These are phyloP conservation scores for Hipparchia semele DNA, from an alignment of 2,888 invertebrate species.

Conservation along the genomic window DNA sequence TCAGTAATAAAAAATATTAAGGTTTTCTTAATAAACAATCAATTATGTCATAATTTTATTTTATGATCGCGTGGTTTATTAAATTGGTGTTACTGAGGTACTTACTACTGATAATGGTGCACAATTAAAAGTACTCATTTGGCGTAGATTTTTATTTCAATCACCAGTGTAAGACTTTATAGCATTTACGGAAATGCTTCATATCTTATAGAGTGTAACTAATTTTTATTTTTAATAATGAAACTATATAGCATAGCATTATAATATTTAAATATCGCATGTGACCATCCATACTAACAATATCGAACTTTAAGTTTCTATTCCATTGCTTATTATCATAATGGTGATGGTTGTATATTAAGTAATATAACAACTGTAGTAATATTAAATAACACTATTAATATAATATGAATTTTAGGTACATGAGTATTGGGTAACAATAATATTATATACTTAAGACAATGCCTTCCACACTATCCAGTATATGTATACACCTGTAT, in stretches of 20 bases:
- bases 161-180: constrained; percentile 1
- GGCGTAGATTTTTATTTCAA: constrained; percentile 22
- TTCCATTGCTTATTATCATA: constrained; percentile 73
- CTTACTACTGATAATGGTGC: not conserved
- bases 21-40: not conserved
- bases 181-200: constrained; percentile 23
- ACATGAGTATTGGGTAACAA: constrained; percentile 26
- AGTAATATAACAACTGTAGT: constrained; percentile 35
- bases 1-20: not conserved
- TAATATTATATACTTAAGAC: not conserved
- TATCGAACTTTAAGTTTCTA: constrained; percentile 51
- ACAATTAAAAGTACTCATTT: constrained; percentile 20
- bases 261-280: constrained; percentile 52
- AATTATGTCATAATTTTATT: not conserved
- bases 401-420: constrained; percentile 3
- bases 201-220: constrained; percentile 37
- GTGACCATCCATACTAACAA: constrained; percentile 61
- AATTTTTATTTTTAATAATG: constrained; percentile 28
- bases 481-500: constrained; percentile 38
- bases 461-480: constrained; percentile 13
- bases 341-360: constrained; percentile 81
- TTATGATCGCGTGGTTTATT: not conserved
- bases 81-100: not conserved
- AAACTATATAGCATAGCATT: constrained; percentile 24
- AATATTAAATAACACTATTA: constrained; percentile 34